Evolutionary conservation across 2,888 invertebrate species (phyloP), one percentile per base, ranked within the genome.

Genomic region (Beris chalybata): DNA sequence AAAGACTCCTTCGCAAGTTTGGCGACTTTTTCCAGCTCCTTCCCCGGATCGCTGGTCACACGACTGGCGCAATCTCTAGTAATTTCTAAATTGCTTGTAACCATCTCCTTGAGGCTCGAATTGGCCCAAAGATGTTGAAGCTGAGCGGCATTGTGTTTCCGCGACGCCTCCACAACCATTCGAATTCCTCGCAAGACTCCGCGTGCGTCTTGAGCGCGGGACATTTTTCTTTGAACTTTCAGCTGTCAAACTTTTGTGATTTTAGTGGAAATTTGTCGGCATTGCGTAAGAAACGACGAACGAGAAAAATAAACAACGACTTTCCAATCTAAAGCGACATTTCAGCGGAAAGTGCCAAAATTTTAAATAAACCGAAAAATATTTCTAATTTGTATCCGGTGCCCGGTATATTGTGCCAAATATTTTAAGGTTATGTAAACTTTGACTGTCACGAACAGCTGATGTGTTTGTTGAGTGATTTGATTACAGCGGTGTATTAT

Each of bases 111-210:
- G 50, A 91, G 73, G 76, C 87, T 90, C 15, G 91, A 91, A 78
- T 89, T 89, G 77, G 84, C 82, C 86, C 90, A 87, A 72, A 88
- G 77, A 71, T 83, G 79, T 76, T 83, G 86, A 65, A 86, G 76
- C 69, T 83, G 80, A 70, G 85, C 83, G 74, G 87, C 84, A 76
- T 92, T 90, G 68, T 88, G 79, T 76, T 86, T 87, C 29, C 85
- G 75, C 58, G 87, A 83, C 52, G 91, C 89, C 74, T 87, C 86
- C 47, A 84, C 82, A 61, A 93, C 87, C 56, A 85, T 82, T 74
- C 89, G 87, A 66, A 89, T 79, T 52, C 92, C 91, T 75, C 86
- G 85, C 71, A 92, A 74, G 69, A 92, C 82, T 52, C 86, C 87
- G 73, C 88, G 77, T 71, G 88, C 73, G 79, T 92, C 91, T 74